A percentile compares a stretch with the other conserved stretches of the same genome.
These are phyloP conservation scores for Polylopha cassiicola DNA, from an alignment of 2,888 invertebrate genomes.

Conservation along the genomic window DNA sequence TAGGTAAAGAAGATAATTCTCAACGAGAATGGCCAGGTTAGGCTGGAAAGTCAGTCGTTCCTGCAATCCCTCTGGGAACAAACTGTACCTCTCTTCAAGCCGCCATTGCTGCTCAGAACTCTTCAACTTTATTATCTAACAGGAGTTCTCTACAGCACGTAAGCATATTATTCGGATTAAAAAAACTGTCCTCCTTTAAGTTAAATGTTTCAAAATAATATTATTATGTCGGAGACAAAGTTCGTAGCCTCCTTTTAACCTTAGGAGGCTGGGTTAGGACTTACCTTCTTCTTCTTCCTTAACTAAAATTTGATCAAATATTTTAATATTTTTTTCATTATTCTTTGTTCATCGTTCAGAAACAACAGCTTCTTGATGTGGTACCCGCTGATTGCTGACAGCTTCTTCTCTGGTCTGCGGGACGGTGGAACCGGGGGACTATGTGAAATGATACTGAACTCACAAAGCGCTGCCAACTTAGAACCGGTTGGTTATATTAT, in stretches of 20 bases:
- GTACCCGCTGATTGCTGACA: constrained; percentile 67
- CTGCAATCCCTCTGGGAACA: constrained; percentile 65
- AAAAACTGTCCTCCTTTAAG: not conserved
- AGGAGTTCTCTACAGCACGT: constrained; percentile 79
- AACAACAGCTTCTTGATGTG: constrained; percentile 66
- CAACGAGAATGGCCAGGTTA: constrained; percentile 32
- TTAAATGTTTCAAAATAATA: not conserved
- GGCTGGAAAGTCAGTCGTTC: constrained; percentile 37
- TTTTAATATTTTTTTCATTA: not conserved
- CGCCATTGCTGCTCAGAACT: constrained; percentile 65
- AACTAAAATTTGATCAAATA: not conserved
- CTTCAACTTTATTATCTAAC: constrained; percentile 70
- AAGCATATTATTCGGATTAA: constrained; percentile 29
- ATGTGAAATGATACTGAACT: constrained; percentile 17
- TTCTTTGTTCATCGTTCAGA: constrained; percentile 32
- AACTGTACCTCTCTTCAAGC: constrained; percentile 64
- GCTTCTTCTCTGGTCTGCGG: constrained; percentile 36
- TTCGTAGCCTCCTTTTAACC: not conserved
- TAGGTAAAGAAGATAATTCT: constrained; percentile 40
- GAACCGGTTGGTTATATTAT: too few relatives aligned
- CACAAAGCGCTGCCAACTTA: not conserved
- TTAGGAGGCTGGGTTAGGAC: not conserved
- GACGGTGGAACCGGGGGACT: constrained; percentile 23
- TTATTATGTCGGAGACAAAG: too few relatives aligned
- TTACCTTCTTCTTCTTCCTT: not conserved